phyloP scores from a whole-genome alignment of 2,113 vertebrate species.

The Ia io region DNA sequence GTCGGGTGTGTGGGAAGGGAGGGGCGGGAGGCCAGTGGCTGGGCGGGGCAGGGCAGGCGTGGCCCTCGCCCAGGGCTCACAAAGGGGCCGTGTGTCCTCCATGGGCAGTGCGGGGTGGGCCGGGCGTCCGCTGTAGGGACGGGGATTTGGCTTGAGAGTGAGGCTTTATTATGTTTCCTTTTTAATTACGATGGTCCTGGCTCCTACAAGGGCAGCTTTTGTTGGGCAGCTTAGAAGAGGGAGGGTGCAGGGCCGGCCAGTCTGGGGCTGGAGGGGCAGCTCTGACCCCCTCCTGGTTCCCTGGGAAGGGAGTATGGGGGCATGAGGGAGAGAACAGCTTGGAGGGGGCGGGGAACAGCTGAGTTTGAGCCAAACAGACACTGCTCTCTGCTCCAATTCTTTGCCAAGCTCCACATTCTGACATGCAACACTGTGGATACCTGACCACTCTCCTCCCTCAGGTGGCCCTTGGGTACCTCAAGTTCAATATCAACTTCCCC shows the following conservation, averaged over 20 bases:
- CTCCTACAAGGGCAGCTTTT: constrained; percentile 75
- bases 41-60: background rate
- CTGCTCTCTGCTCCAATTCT: background rate
- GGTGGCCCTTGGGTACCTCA: background rate
- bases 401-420: background rate
- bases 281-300: background rate
- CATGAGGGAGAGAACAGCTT: background rate
- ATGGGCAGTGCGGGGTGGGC: constrained; percentile 52
- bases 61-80: constrained; percentile 40
- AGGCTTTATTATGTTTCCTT: constrained; percentile 78
- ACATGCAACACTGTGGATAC: background rate
- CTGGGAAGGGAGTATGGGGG: background rate
- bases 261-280: background rate
- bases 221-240: constrained; percentile 67
- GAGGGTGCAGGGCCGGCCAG: constrained; percentile 38
- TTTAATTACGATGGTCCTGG: constrained; percentile 71
- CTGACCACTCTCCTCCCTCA: background rate
- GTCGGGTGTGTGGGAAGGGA: background rate
- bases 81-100: constrained; percentile 73
- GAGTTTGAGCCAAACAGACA: background rate
- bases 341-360: background rate
- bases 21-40: background rate
- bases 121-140: background rate
- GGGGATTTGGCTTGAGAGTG: constrained; percentile 73
- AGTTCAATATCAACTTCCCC: background rate